Conservation (phyloP, 2,113 vertebrate genomes). For the Gracilinanus agilis region DNA sequence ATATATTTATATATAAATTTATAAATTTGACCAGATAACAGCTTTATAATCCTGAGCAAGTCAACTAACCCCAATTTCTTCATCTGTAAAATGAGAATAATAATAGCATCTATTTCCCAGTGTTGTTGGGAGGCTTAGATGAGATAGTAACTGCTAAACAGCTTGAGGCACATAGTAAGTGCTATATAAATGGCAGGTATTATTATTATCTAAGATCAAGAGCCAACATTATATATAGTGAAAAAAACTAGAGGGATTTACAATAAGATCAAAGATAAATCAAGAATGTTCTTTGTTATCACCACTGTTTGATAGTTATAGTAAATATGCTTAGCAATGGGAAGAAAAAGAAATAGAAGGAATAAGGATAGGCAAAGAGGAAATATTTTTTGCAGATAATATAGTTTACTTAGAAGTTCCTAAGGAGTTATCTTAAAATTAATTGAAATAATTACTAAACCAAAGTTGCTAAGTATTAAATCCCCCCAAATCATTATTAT, state of each 20-base stretch:
- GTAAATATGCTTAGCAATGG: background rate
- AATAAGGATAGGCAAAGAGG: background rate
- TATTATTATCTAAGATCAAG: background rate
- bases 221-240: background rate
- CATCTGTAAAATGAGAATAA: background rate
- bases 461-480: background rate
- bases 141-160: background rate
- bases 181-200: background rate
- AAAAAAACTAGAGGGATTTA: background rate
- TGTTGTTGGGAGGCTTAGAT: background rate
- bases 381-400: background rate
- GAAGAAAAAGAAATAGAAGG: too few relatives aligned
- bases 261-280: background rate
- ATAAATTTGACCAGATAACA: background rate
- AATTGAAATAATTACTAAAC: background rate
- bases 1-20: too few relatives aligned
- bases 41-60: background rate
- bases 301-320: background rate
- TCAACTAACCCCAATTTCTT: background rate
- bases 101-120: background rate
- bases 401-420: background rate
- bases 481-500: background rate
- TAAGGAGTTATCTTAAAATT: background rate
- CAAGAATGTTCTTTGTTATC: background rate
- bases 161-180: background rate